These are phyloP conservation scores for Pimephales promelas DNA, from an alignment of 2,113 vertebrate species.

Conservation along the genomic window DNA sequence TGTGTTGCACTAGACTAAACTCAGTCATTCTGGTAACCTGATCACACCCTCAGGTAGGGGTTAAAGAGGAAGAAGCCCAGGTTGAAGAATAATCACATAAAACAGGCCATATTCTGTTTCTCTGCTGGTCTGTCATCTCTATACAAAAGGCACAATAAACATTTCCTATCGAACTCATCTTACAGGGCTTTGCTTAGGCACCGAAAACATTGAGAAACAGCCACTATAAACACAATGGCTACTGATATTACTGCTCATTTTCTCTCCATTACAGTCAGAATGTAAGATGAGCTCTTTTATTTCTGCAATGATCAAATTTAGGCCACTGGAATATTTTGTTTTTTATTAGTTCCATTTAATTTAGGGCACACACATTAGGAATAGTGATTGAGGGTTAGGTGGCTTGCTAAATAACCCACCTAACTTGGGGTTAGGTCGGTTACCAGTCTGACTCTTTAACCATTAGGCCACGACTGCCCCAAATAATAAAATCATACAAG, in stretches of 20 bases:
- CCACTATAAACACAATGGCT: neutral
- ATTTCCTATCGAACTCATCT: slow-evolving; percentile 47
- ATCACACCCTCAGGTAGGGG: neutral
- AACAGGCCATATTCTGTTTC: neutral
- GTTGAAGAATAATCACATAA: neutral
- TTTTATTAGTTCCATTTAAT: neutral
- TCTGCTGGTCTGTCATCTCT: slow-evolving; percentile 18
- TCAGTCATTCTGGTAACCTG: slow-evolving; percentile 18
- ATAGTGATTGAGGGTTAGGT: no score
- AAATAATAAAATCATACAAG: no score
- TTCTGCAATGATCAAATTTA: slow-evolving; percentile 9
- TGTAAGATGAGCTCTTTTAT: slow-evolving; percentile 32
- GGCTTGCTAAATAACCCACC: no score
- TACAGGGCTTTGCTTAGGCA: slow-evolving; percentile 32
- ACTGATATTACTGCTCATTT: slow-evolving; percentile 28
- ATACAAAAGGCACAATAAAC: neutral
- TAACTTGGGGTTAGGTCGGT: no score
- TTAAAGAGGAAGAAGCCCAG: neutral
- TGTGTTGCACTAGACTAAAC: neutral
- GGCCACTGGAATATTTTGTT: neutral
- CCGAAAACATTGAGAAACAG: slow-evolving; percentile 25
- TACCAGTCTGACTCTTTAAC: no score
- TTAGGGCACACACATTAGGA: no score
- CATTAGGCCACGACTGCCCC: no score
- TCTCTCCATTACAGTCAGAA: slow-evolving; percentile 39